Evolutionary conservation across 2,113 vertebrate genomes (phyloP), one percentile per base, ranked within the genome.

Genomic region (Microcebus tavaratra): DNA sequence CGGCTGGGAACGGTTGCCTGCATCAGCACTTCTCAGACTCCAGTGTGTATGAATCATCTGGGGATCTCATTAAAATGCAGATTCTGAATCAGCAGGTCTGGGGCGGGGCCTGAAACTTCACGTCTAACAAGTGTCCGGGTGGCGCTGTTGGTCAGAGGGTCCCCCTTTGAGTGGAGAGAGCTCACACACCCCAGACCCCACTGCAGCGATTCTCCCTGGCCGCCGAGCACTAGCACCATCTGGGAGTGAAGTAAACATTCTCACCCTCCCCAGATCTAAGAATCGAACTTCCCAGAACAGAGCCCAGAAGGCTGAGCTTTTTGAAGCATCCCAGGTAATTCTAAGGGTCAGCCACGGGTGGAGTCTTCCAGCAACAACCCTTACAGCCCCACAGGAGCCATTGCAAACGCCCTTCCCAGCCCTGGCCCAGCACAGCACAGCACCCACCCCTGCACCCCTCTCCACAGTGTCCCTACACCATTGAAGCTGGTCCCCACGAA

Each of bases 1-100:
- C 14, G 2, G 36, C 89, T 42, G 25, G 45, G 36, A 90, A 29
- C 5, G 1, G 7, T 3, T 34, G 91, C 86, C 73, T 81, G 27
- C 42, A 70, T 89, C 79, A 90, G 95, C 80, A 59, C 59, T 87
- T 79, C 91, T 89, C 78, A 65, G 86, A 88, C 61, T 50, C 11
- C 1, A 80, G 50, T 15, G 78, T 4, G 0, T n/a, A 31, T 75
- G 90, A 95, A 45, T 97, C 91, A 97, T 87, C 75, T 4, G 31
- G 42, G 68, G 61, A 67, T 39, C 85, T 59, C n/a, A n/a, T 91
- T 82, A 36, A 94, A 95, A 80, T 14, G 42, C 55, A 61, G 88
- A 72, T 63, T 95, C 92, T 61, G 81, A 86, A 79, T 89, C 57
- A 27, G 91, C 23, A 94, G 31, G 23, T 57, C 59, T 87, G n/a